Evolutionary conservation across 2,888 invertebrate species (phyloP), one percentile per base, ranked within the genome.

Genomic region (Nomada ferruginata): DNA sequence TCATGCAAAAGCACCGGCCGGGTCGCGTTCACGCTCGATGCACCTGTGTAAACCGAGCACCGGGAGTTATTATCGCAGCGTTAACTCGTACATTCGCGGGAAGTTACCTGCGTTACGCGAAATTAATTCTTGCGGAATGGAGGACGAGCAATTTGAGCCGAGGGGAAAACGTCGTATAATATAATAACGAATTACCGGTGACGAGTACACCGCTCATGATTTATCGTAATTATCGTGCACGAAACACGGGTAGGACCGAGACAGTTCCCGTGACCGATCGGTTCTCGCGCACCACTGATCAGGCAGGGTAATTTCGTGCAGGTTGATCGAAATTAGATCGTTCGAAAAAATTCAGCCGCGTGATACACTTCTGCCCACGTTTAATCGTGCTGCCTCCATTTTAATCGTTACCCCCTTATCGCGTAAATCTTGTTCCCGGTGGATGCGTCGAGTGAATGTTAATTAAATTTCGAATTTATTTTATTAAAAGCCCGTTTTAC

Each of bases 1-100:
- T 7, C 74, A 47, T 55, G 84, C 79, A 74, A 79, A 79, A 69
- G 57, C 59, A 69, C 59, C 42, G 53, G 20, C 61, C 29, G 55
- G 69, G 84, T 77, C 83, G 73, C 79, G 85, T 85, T 85, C 77
- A 64, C 63, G 83, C 68, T 73, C 72, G 72, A 74, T 79, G 85
- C 87, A 87, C 83, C 87, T 87, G 84, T 84, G 82, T 70, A 85
- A 87, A 87, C 84, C 83, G 65, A 69, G 55, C 80, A 20, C 36
- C 29, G 26, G 74, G 80, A 87, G 79, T 83, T 87, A 87, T 85
- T 87, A 87, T 81, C 73, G 77, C 73, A 1, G 64, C 84, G 83
- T 87, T 85, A 84, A 82, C 82, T 87, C 78, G 82, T 69, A 68
- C 82, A 70, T 85, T 87, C 85, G 84, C 82, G 76, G 63, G 47